Base-by-base conservation (phyloP, 2,797 vertebrate genomes). In the Oryzias dopingdopingensis region DNA sequence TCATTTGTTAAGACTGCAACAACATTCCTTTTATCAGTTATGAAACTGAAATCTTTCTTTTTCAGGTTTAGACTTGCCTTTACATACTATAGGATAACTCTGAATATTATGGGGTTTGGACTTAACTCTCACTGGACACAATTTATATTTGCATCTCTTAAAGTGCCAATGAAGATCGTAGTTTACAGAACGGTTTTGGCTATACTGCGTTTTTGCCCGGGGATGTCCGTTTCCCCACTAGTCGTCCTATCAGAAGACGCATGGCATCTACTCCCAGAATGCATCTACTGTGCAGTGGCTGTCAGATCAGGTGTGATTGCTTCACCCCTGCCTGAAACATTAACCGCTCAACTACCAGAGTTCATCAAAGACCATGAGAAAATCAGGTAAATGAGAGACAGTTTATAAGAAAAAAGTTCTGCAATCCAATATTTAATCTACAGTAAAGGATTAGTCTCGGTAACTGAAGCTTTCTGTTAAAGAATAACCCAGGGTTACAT, bases 111-210 rank as follows among this genome's bases (percentile, higher is more conserved):
- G 0, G 92, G 93, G 15, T 94, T 96, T 72, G 94, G 93, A 48
- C 72, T 96, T 49, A 88, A 86, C 62, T 74, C 89, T n/a, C 96
- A 95, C 68, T 85, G 95, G 50, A 94, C 90, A 1, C 95, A 96
- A 62, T 89, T 96, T 48, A 65, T 94, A 43, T 96, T 94, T 14
- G 92, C 90, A 1, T 23, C 52, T 2, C 91, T 93, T 16, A 95
- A 97, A 81, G 42, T 97, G 47, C 95, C 95, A 4, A 83, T 94
- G 80, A 96, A 96, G 84, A 13, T 95, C 4, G 8, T 59, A 0
- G 74, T 93, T 23, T 96, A 80, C 96, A 98, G 87, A 96, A 94
- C 0, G 95, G 94, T n/a, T 62, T 96, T 66, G 96, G 96, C 15
- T 93, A 92, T 76, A 90, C 86, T 1, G 84, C 93, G 0, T 93